Evolutionary conservation across 2,888 invertebrate species (phyloP).

Genomic region (Ceriagrion tenellum): DNA sequence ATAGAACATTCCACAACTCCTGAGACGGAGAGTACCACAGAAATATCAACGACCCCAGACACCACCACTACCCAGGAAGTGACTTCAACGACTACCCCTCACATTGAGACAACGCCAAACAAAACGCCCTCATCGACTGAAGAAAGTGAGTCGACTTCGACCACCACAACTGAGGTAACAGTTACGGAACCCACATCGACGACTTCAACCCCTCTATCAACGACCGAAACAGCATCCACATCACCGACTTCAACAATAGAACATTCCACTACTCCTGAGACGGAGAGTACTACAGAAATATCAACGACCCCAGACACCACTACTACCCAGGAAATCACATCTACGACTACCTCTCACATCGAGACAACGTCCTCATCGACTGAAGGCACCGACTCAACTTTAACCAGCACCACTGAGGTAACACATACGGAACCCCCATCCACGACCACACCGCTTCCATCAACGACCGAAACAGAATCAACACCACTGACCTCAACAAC

Average conservation of each 20-base stretch:
- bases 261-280: neutral
- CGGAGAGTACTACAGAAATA: no score
- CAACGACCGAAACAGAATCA: neutral
- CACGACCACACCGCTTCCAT: neutral
- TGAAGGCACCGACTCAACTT: no score
- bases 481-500: neutral
- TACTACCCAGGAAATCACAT: no score
- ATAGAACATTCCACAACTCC: neutral
- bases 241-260: neutral
- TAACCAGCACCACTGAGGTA: no score
- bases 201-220: neutral
- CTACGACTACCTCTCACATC: no score
- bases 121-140: neutral
- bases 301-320: no score
- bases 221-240: neutral
- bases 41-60: neutral
- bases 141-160: neutral
- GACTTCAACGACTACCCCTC: no score
- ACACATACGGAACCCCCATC: neutral
- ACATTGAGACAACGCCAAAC: neutral
- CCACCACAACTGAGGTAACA: neutral
- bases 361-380: no score
- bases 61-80: no score
- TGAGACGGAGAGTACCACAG: neutral
- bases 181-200: neutral